Base-by-base conservation (phyloP, 2,888 invertebrate genomes). In the Merodon equestris region DNA sequence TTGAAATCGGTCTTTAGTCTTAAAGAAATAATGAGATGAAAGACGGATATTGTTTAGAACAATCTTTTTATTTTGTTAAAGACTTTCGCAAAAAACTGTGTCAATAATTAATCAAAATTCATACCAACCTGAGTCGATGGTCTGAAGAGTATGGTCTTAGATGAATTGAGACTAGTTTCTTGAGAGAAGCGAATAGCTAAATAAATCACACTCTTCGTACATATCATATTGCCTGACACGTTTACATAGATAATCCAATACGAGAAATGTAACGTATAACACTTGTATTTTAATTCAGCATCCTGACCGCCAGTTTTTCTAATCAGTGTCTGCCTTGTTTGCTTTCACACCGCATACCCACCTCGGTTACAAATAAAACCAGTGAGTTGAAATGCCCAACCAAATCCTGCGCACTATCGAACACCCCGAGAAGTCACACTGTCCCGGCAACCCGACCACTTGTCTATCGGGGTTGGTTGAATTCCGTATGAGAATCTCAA, bases 401-500 rank as follows among this genome's bases (percentile, higher is more conserved):
- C 14, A 34, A 70, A 64, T 79, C 79, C 79, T 79, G 79, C 79
- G 79, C 79, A 79, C 15, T 70, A 17, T 40, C 18, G n/a, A 38
- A 15, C 44, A 56, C 45, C 45, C 50, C 36, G 50, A 68, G 50
- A 56, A 58, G 34, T 51, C 44, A 60, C 51, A 64, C 54, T 54
- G 48, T 58, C 50, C 48, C 70, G n/a, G 63, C 58, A 40, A 74
- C 64, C 56, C 42, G 53, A 58, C 40, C 58, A 64, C 47, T 79
- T 68, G 63, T 68, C 48, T 68, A 54, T 56, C 68, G 68, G 74
- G 79, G 79, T 74, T 79, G 74, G 79, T 60, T 74, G 84, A 83
- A 83, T 83, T 84, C 61, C 82, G 81, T 83, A 83, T 83, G 83
- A 82, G 83, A 83, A 83, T 81, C 82, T 83, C 83, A 84, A 83